Percentiles rank a stretch among this genome's conserved stretches.
These are phyloP conservation scores for Nerophis lumbriciformis DNA, from an alignment of 2,113 vertebrate genomes.

Conservation along the genomic window DNA sequence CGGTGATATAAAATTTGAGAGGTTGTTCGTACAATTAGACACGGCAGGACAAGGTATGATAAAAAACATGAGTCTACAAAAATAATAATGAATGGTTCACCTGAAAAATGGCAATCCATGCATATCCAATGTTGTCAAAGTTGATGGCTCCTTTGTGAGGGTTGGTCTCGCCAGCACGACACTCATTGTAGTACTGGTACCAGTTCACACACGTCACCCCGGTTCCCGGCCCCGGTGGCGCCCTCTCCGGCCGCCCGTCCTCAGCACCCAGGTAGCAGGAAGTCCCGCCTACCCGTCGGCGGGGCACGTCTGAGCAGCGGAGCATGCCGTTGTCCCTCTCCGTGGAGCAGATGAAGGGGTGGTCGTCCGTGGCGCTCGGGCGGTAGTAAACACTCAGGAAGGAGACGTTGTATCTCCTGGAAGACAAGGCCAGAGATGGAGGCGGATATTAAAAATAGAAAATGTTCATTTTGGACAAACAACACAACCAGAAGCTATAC, in stretches of 20 bases:
- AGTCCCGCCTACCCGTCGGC: constrained; percentile 74
- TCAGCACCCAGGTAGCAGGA: constrained; percentile 77
- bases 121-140: constrained; percentile 97
- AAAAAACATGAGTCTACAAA: too few species aligned
- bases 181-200: constrained; percentile 91
- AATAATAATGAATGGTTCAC: constrained; percentile 54
- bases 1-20: too few species aligned
- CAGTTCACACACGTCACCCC: constrained; percentile 85
- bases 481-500: constrained; percentile 2
- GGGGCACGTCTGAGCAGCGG: constrained; percentile 83
- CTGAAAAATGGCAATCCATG: constrained; percentile 99
- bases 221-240: constrained; percentile 4
- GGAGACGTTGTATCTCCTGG: constrained; percentile 84
- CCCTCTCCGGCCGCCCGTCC: constrained; percentile 52
- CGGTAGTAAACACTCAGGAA: constrained; percentile 86
- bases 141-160: constrained; percentile 97
- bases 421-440: not conserved
- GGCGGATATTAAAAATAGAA: not conserved
- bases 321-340: constrained; percentile 93
- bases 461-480: not conserved
- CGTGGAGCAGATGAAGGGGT: constrained; percentile 92
- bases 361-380: constrained; percentile 83
- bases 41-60: too few species aligned
- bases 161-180: constrained; percentile 85
- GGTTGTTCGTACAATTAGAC: too few species aligned